These are phyloP conservation scores for Pantherophis vulpinus DNA, from an alignment of 2,797 vertebrate species.

Conservation along the genomic window DNA sequence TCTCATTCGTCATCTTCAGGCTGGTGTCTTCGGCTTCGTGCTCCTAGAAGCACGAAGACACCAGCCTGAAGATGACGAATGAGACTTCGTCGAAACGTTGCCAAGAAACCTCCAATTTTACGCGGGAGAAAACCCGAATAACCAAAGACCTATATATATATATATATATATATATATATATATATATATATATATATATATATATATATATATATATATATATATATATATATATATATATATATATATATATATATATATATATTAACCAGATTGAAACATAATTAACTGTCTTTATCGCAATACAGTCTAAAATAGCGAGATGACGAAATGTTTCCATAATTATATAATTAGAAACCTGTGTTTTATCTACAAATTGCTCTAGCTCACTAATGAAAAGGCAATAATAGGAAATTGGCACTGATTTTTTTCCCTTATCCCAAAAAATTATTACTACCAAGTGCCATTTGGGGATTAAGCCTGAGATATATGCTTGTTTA, in stretches of 20 bases:
- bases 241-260: too few species aligned
- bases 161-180: too few species aligned
- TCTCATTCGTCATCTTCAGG: too few species aligned
- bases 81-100: fast-evolving
- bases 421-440: not conserved
- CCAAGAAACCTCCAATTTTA: too few species aligned
- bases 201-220: too few species aligned
- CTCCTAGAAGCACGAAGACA: too few species aligned
- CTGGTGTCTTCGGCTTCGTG: too few species aligned
- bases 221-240: too few species aligned
- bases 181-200: too few species aligned
- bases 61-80: too few species aligned
- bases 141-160: too few species aligned
- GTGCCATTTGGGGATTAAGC: not conserved
- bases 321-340: not conserved
- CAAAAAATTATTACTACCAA: not conserved
- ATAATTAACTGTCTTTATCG: not conserved
- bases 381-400: not conserved
- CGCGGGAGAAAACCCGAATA: too few species aligned
- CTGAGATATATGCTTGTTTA: not conserved
- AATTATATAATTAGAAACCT: not conserved
- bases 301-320: not conserved
- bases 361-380: not conserved
- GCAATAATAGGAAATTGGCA: not conserved
- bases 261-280: not conserved